Base-by-base conservation (phyloP, 2,113 vertebrate genomes). In the Pterophyllum scalare region DNA sequence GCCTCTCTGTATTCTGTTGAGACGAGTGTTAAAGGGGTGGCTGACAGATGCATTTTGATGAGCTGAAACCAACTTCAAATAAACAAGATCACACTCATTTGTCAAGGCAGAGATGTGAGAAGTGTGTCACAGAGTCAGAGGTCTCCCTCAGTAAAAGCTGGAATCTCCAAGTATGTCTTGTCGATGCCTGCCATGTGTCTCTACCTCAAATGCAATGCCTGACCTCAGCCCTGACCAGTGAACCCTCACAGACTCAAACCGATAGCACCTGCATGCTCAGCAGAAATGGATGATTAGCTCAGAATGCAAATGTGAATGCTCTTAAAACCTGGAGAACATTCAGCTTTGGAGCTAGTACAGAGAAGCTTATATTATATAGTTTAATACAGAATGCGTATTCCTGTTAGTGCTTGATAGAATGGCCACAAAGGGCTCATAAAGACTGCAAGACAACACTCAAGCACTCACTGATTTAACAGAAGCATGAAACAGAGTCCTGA, bases 231-330 rank as follows among this genome's bases (percentile, higher is more conserved):
- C 6, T 59, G 10, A 59, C 35, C 72, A 74, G 7, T 59, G 46
- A 74, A 33, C 22, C 54, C 6, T 59, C 6, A 57, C 43, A 49
- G 22, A 58, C 60, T 12, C 22, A 7, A 80, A 59, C 6, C 28
- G 79, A 77, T 72, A 83, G 79, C 62, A 77, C 46, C n/a, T 61
- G 77, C 80, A 67, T n/a, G 77, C 49, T 85, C 86, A 88, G 83
- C 79, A 14, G 38, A 85, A 87, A 77, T 56, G 4, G 20, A 70
- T 7, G 14, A 60, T 40, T 20, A 77, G 15, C 40, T 81, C 5
- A 67, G 62, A 62, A 76, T 80, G 65, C 6, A 15, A 62, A 15
- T 5, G 0, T 19, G 5, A 26, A 8, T 49, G 15, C 38, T 77
- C 13, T 31, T 1, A 22, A 57, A 57, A 76, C 19, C n/a, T 40